These are phyloP conservation scores for Onychorhynchus coronatus DNA, from an alignment of 2,113 vertebrate species.

Conservation along the genomic window DNA sequence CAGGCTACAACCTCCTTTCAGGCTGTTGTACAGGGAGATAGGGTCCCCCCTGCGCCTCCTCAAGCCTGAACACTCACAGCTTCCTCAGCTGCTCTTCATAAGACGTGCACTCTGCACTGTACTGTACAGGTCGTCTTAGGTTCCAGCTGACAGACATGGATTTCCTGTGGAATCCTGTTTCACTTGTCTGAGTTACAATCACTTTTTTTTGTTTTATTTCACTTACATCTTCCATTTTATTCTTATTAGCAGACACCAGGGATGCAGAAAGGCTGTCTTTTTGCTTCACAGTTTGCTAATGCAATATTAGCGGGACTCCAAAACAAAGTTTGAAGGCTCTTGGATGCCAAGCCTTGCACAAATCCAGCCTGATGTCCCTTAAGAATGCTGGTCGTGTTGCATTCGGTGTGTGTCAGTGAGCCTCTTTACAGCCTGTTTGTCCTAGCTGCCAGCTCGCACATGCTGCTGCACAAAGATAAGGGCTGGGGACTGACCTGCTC, in stretches of 20 bases:
- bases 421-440: neutral
- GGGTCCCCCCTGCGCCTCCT: neutral
- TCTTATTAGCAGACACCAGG: neutral
- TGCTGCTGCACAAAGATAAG: slow-evolving; percentile 49
- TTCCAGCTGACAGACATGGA: neutral
- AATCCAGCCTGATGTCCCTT: neutral
- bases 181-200: neutral
- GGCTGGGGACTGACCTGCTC: neutral
- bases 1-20: neutral
- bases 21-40: neutral
- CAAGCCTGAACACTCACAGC: neutral
- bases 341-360: neutral
- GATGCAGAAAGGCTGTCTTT: neutral
- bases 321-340: neutral
- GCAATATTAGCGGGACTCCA: fast-evolving
- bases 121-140: neutral
- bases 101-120: neutral
- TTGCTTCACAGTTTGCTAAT: neutral
- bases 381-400: neutral
- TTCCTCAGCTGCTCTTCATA: neutral
- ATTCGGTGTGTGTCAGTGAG: neutral
- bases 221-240: neutral
- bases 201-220: neutral
- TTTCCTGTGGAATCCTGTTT: neutral
- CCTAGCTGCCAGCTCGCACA: neutral